Base-by-base conservation (phyloP, 2,113 vertebrate genomes). In the Cebidichthys violaceus region DNA sequence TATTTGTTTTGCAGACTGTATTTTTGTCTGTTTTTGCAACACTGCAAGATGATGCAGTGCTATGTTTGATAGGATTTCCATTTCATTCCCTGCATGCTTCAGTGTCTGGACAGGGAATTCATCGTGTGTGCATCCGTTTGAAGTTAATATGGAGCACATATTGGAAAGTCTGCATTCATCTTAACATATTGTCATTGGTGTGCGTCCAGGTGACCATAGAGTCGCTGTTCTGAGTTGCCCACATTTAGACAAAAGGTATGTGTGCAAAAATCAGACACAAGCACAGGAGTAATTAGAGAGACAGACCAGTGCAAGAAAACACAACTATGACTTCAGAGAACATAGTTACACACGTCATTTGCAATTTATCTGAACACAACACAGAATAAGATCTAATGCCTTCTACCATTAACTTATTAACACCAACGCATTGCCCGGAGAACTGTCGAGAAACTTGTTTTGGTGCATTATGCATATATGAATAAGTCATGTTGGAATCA, bases 81-180 rank as follows among this genome's bases (percentile, higher is more conserved):
- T 92, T 92, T 92, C 89, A 93, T 95, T 94, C 92, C 82, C 87
- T 77, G 90, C 88, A 83, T 93, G 91, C 92, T 93, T 92, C 80
- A 89, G 83, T 45, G 84, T 93, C 93, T 95, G 90, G 82, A 94
- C 81, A 39, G 77, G 68, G 88, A 88, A 90, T 93, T 87, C 79
- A 89, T 88, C 82, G 83, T 84, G 87, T 86, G 83, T 83, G 78
- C 76, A 88, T 88, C 89, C 17, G 81, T 92, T 91, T 91, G 89
- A 94, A 92, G 91, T 93, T 83, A 87, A 81, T 88, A 83, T 82
- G 84, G 86, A 92, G 88, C 72, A 81, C 79, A 86, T 91, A 90
- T 89, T 92, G 93, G 91, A 95, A 93, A 93, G 73, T 92, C 83
- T 85, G 88, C 85, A 83, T 92, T 93, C 84, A 88, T 90, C 78